Conservation (phyloP, 53 echinoderm and acorn worm genomes). For the Stichopus horrens region DNA sequence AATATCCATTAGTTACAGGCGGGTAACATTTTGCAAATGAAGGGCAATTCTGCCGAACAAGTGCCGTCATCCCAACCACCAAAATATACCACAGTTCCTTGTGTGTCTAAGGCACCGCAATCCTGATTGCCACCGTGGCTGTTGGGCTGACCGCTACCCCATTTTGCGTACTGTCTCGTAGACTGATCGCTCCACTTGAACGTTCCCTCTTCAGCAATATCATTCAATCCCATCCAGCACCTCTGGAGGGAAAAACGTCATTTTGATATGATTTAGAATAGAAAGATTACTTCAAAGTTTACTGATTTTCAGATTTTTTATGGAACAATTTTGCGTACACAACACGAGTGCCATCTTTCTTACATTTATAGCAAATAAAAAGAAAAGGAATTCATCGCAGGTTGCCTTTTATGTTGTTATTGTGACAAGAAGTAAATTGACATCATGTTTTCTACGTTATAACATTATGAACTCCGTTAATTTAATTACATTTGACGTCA, state of each 20-base stretch:
- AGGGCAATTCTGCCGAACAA: not conserved
- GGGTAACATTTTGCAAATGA: constrained; percentile 13
- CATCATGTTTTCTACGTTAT: too few species aligned
- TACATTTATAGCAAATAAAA: not conserved
- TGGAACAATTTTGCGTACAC: too few species aligned
- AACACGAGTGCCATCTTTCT: too few species aligned
- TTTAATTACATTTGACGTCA: too few species aligned
- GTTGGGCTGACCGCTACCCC: constrained; percentile 12
- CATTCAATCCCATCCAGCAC: constrained; percentile 31
- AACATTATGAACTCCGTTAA: too few species aligned
- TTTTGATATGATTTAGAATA: not conserved
- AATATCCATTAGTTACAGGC: not conserved
- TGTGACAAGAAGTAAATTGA: too few species aligned
- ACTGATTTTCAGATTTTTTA: too few species aligned
- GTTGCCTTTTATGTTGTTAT: too few species aligned
- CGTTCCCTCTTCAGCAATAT: not conserved
- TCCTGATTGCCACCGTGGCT: constrained; percentile 20
- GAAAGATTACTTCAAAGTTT: too few species aligned
- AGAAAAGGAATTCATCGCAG: too few species aligned
- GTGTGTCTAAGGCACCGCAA: not conserved
- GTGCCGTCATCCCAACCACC: constrained; percentile 7
- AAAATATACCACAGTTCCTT: not conserved
- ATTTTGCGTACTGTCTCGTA: not conserved
- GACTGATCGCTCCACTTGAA: not conserved
- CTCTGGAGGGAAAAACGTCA: not conserved